phyloP scores from a whole-genome alignment of 53 echinoderm and acorn worm genomes.

The Arbacia lixula region DNA sequence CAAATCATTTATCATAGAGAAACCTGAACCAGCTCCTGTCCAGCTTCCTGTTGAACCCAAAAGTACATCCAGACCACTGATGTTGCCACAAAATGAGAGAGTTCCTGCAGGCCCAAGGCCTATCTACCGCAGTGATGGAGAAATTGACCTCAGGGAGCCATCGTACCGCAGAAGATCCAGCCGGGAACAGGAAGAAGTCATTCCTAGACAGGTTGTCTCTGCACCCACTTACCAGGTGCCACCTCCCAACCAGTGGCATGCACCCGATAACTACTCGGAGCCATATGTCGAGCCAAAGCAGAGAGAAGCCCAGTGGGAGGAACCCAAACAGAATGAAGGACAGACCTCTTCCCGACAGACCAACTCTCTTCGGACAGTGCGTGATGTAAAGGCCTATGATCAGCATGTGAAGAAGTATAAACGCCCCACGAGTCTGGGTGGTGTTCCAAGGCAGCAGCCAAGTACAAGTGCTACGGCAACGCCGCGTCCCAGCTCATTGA shows the following conservation, averaged over 20 bases:
- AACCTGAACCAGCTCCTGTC: not conserved
- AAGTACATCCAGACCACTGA: constrained; percentile 37
- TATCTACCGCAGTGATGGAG: constrained; percentile 70
- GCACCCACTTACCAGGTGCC: constrained; percentile 9
- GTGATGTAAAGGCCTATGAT: constrained; percentile 68
- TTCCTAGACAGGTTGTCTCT: not conserved
- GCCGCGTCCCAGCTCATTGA: constrained; percentile 28
- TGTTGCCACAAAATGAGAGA: constrained; percentile 1
- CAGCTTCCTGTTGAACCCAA: not conserved
- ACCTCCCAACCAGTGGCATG: not conserved
- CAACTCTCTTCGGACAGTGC: constrained; percentile 50
- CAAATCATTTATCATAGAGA: constrained; percentile 24
- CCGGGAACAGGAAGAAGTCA: constrained; percentile 12
- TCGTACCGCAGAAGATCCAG: constrained; percentile 33
- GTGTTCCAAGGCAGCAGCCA: constrained; percentile 25
- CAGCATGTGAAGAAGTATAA: constrained; percentile 64
- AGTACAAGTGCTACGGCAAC: constrained; percentile 11
- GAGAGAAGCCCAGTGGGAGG: constrained; percentile 4
- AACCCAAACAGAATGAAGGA: constrained; percentile 7
- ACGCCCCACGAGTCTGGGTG: constrained; percentile 44
- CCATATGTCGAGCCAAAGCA: not conserved
- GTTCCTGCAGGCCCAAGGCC: constrained; percentile 36
- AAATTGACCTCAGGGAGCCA: constrained; percentile 58
- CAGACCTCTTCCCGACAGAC: not conserved
- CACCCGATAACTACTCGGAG: constrained; percentile 31